Evolutionary conservation across 2,113 vertebrate genomes (phyloP), one percentile per base, ranked within the genome.

Genomic region (Coturnix japonica): DNA sequence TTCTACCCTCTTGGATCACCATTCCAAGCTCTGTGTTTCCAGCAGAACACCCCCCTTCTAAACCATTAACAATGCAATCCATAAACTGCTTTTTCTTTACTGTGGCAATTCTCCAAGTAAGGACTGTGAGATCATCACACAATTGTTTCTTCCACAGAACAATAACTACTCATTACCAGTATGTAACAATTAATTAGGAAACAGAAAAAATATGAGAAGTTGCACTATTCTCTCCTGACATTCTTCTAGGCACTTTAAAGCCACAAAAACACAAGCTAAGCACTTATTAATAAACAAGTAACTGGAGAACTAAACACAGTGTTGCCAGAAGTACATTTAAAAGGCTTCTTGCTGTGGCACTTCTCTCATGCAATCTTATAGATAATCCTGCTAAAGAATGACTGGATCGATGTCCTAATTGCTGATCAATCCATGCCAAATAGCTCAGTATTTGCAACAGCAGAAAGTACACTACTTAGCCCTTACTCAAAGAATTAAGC

Each of bases 121-220:
- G 60, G 81, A 57, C 69, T 63, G 37, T 87, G 87, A 95, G 90
- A 94, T 87, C 90, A 93, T 39, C 69, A 87, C 46, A 72, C n/a
- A 56, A 54, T 44, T 95, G 80, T 78, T 93, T 93, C 81, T 82
- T 74, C 39, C n/a, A 85, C 44, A 78, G 81, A 94, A 94, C 85
- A 91, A 67, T 79, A 91, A 85, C 4, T 17, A 80, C n/a, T 82
- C 76, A 80, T 81, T 79, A 85, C 53, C 44, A 65, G 49, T 77
- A 49, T 16, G 83, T 35, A 80, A 70, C 47, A 53, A 92, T 65
- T 82, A 76, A 87, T 74, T 63, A 82, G n/a, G 33, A 85, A 85
- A 59, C 18, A 80, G 47, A 20, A 35, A 51, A n/a, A 44, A 54
- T 15, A 30, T 79, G 13, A 82, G 7, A 90, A 73, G 37, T 3